phyloP scores from a whole-genome alignment of 2,113 vertebrate genomes.

The Platysteira castanea region DNA sequence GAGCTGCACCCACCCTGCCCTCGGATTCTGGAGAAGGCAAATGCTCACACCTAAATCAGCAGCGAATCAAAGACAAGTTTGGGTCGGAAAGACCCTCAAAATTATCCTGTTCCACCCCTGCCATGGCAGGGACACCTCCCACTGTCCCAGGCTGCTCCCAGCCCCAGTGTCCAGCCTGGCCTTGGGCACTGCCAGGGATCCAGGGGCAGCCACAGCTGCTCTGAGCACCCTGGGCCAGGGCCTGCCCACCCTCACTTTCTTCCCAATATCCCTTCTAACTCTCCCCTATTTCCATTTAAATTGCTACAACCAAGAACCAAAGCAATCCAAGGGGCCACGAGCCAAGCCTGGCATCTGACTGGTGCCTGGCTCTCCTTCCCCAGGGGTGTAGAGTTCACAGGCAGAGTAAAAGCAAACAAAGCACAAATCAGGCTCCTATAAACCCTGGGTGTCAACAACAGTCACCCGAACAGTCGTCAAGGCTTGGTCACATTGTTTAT shows the following conservation, averaged over 20 bases:
- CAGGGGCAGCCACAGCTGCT: not conserved
- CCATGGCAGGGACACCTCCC: not conserved
- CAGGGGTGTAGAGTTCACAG: not conserved
- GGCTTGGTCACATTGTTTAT: rapidly evolving
- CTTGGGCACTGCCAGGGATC: not conserved
- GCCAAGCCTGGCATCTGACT: not conserved
- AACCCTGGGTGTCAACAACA: not conserved
- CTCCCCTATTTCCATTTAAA: not conserved
- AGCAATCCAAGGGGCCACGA: not conserved
- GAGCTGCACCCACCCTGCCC: not conserved
- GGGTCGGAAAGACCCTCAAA: not conserved
- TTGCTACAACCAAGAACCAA: too few relatives aligned
- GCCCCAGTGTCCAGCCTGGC: not conserved
- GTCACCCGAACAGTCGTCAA: rapidly evolving
- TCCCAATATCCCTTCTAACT: too few relatives aligned
- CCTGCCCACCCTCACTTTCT: not conserved
- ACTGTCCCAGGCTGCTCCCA: not conserved
- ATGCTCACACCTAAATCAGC: not conserved
- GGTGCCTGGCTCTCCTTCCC: not conserved
- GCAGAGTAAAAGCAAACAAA: not conserved
- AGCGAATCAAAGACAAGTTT: not conserved
- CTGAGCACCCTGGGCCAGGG: not conserved
- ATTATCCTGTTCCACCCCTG: rapidly evolving
- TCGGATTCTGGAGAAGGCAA: not conserved
- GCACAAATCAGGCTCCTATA: not conserved